Evolutionary conservation across 2,888 invertebrate genomes (phyloP), one percentile per base, ranked within the genome.

Genomic region (Metacarcinus magister): DNA sequence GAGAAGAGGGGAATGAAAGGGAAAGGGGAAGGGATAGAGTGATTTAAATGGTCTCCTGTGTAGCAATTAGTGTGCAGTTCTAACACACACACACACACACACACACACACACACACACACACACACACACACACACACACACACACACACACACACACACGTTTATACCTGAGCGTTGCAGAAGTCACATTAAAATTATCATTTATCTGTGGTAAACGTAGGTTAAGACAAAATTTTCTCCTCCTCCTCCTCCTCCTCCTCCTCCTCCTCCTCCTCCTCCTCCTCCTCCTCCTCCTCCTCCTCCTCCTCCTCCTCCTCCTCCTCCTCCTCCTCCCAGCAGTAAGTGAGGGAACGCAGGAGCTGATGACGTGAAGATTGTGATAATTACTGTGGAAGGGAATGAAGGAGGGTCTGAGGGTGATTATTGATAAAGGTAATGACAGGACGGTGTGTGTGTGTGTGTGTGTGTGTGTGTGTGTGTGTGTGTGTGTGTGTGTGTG

Each of bases 301-400:
- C 82, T 82, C 82, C 82, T 82, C 82, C 82, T 82, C 82, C 82
- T 82, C 82, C 82, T 82, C 82, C 82, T 75, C 75, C 75, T 75
- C 75, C 75, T 75, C 75, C 28, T 75, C 75, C n/a, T 28, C 60
- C 67, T 1, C 19, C 67, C 67, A n/a, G 67, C 67, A 32, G 32
- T 82, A 82, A 82, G 32, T 82, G 82, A 82, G 82, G 82, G 82
- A 32, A 82, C 82, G 82, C 10, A 82, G 32, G 32, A 82, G 82
- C 82, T 82, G 82, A 82, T 32, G 82, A 82, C 82, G 82, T 28
- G 82, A 13, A 82, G 82, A 82, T 82, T 82, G 32, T 32, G 82
- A 32, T 82, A 82, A 82, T 82, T 82, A 82, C 5, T 82, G 82
- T 28, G 82, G 82, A 32, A 82, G 82, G 10, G 32, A 32, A 8